Conservation (phyloP, 2,797 vertebrate genomes). For the Manis javanica region DNA sequence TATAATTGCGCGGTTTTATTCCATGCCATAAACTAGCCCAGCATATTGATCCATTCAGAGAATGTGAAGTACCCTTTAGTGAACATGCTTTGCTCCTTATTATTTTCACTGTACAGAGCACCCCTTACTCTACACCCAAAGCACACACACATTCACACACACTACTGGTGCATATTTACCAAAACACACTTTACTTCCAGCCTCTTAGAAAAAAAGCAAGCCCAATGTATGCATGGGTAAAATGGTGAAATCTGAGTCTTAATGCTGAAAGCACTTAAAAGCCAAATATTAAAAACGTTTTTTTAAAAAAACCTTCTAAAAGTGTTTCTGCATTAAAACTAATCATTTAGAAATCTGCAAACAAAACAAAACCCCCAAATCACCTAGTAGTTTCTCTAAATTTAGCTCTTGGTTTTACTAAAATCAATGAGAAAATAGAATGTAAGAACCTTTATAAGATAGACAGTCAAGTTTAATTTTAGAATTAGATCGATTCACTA, state of each 20-base stretch:
- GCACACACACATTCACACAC: not conserved
- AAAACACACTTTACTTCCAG: not conserved
- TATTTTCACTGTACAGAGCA: not conserved
- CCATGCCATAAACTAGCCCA: not conserved
- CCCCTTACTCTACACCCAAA: not conserved
- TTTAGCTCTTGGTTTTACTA: not conserved
- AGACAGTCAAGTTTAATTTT: not conserved
- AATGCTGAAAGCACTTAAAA: not conserved
- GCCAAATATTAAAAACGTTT: not conserved
- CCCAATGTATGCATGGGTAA: not conserved
- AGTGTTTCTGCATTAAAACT: not conserved
- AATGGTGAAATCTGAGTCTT: not conserved
- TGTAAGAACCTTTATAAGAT: conserved; percentile 1
- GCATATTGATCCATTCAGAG: not conserved
- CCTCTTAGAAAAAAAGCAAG: not conserved
- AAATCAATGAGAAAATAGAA: not conserved
- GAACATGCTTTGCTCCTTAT: not conserved
- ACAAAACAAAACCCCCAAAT: not conserved
- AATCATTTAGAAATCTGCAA: not conserved
- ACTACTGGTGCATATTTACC: not conserved
- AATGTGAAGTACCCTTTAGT: not conserved
- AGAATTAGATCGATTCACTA: not conserved
- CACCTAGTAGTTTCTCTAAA: not conserved
- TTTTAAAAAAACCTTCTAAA: not conserved
- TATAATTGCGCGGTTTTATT: not conserved